These are phyloP conservation scores for Chrysopa pallens DNA, from an alignment of 1,140 invertebrate genomes.

Conservation along the genomic window DNA sequence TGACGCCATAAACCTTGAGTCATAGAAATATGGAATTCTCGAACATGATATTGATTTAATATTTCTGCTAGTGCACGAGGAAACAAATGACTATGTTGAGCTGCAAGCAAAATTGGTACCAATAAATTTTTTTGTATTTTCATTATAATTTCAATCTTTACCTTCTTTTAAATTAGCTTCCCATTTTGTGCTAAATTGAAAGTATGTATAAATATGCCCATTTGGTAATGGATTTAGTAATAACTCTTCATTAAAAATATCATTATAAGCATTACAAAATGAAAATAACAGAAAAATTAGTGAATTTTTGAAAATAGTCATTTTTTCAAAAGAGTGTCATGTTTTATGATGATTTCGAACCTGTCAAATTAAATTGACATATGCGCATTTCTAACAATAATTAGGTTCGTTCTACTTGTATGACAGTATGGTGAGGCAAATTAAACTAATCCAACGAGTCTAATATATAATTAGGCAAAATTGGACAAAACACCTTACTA, in stretches of 20 bases:
- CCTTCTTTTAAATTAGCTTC: constrained; percentile 27
- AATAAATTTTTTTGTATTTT: constrained; percentile 2
- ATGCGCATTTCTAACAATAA: too few species aligned
- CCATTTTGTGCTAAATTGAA: constrained; percentile 71
- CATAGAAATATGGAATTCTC: constrained; percentile 80
- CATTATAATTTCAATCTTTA: too few species aligned
- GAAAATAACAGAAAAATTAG: too few species aligned
- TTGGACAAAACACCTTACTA: too few species aligned
- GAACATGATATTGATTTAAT: constrained; percentile 63
- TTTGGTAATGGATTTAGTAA: constrained; percentile 57
- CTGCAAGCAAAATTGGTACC: constrained; percentile 27
- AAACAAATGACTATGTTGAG: constrained; percentile 71
- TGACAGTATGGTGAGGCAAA: too few species aligned
- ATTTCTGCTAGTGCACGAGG: constrained; percentile 82
- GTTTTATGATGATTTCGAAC: too few species aligned
- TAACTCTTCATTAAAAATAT: constrained; percentile 63
- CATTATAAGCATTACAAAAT: constrained; percentile 17
- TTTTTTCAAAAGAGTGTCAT: too few species aligned
- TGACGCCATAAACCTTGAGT: constrained; percentile 89
- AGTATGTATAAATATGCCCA: constrained; percentile 66
- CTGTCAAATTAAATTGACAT: too few species aligned
- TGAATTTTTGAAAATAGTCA: too few species aligned
- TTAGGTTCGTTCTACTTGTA: too few species aligned
- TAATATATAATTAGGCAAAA: too few species aligned
- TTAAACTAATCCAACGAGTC: too few species aligned